A percentile compares a stretch with the other conserved stretches of the same genome.
phyloP scores from a whole-genome alignment of 2,113 vertebrate species.

The Acrocephalus kingi region DNA sequence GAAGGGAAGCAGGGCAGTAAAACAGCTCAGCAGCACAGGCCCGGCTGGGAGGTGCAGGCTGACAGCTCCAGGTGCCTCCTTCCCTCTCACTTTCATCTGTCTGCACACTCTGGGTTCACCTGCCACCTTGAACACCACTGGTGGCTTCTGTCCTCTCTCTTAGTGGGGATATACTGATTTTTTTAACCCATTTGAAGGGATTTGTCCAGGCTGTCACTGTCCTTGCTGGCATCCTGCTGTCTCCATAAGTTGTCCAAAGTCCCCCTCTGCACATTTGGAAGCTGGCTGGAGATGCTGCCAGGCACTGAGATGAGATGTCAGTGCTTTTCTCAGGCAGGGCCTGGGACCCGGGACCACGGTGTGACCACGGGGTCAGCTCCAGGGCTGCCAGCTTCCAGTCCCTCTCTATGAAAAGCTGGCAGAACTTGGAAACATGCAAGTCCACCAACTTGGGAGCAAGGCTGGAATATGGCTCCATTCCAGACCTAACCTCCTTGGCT shows the following conservation, averaged over 20 bases:
- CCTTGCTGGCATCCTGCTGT: neutral
- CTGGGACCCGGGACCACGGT: neutral
- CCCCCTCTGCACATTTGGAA: neutral
- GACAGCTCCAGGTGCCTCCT: neutral
- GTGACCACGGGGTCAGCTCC: neutral
- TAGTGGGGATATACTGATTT: neutral
- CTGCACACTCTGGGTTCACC: neutral
- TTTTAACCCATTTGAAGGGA: neutral
- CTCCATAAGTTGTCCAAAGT: neutral
- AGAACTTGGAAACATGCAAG: neutral
- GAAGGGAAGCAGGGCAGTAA: neutral
- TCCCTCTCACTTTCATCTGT: neutral
- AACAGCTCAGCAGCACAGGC: neutral
- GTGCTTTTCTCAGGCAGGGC: neutral
- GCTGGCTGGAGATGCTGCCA: neutral
- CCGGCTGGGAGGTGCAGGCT: neutral
- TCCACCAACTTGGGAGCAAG: neutral
- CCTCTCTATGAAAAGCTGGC: neutral
- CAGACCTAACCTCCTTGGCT: neutral
- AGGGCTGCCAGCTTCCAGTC: neutral
- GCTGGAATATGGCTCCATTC: neutral
- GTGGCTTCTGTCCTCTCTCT: neutral
- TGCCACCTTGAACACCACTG: neutral
- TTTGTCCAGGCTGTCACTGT: neutral
- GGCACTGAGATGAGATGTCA: neutral